phyloP scores from a whole-genome alignment of 2,888 invertebrate species.

The Ennomos erosarius region DNA sequence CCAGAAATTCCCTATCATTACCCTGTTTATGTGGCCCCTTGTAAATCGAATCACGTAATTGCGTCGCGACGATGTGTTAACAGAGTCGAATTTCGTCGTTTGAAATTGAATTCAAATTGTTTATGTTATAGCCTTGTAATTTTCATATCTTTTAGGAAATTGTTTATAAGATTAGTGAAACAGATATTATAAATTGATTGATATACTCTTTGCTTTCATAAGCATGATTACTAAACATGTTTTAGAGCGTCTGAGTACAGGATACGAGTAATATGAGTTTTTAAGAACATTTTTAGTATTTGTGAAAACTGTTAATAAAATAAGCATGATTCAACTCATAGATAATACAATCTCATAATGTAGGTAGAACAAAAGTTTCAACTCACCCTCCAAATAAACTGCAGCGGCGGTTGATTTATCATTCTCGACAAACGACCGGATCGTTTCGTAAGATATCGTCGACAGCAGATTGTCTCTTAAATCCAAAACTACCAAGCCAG shows the following conservation, averaged over 20 bases:
- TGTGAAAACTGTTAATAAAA: conserved; percentile 4
- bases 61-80: conserved; percentile 21
- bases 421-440: conserved; percentile 90
- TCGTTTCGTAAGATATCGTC: conserved; percentile 90
- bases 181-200: too few species aligned
- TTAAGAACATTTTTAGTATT: neutral
- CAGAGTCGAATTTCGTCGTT: conserved; percentile 8
- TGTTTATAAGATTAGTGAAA: conserved; percentile 3
- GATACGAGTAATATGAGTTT: too few species aligned
- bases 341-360: conserved; percentile 45
- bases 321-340: conserved; percentile 3
- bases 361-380: conserved; percentile 45
- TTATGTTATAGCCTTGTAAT: conserved; percentile 22
- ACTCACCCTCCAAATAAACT: conserved; percentile 92
- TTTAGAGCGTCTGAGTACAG: too few species aligned
- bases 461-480: conserved; percentile 91
- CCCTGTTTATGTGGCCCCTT: conserved; percentile 17
- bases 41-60: conserved; percentile 28
- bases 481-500: conserved; percentile 89
- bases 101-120: conserved; percentile 18
- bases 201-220: too few species aligned
- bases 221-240: too few species aligned
- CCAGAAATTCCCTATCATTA: conserved; percentile 16
- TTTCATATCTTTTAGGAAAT: conserved; percentile 14
- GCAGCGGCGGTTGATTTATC: conserved; percentile 89